phyloP scores from a whole-genome alignment of 2,888 invertebrate species.

The Blastobasis lacticolella region DNA sequence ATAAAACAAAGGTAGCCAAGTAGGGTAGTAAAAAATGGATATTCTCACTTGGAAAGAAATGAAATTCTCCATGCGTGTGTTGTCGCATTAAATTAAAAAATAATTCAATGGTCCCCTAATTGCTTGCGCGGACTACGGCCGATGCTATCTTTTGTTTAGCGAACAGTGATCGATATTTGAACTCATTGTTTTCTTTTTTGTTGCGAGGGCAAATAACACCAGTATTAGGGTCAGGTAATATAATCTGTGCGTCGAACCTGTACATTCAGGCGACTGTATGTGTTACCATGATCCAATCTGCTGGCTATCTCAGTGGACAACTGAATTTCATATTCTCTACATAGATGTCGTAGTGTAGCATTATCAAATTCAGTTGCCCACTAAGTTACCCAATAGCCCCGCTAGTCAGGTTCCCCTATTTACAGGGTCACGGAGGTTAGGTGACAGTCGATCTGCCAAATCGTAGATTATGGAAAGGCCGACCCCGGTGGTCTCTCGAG shows the following conservation, averaged over 20 bases:
- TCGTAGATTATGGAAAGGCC: too few relatives aligned
- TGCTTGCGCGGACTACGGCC: conserved; percentile 24
- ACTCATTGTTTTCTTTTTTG: conserved; percentile 25
- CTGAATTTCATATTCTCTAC: not conserved
- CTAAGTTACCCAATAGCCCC: too few relatives aligned
- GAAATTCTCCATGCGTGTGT: conserved; percentile 31
- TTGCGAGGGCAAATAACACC: conserved; percentile 15
- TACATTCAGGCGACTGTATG: not conserved
- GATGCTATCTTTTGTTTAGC: conserved; percentile 33
- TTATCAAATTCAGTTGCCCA: too few relatives aligned
- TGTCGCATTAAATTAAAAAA: conserved; percentile 42
- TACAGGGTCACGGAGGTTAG: too few relatives aligned
- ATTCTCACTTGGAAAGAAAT: conserved; percentile 25
- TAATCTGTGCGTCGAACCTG: not conserved
- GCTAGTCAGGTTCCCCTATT: too few relatives aligned
- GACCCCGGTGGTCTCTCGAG: too few relatives aligned
- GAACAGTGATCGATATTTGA: conserved; percentile 34
- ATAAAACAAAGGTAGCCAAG: too few relatives aligned
- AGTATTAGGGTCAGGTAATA: not conserved
- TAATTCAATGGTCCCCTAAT: conserved; percentile 35
- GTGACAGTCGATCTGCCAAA: too few relatives aligned
- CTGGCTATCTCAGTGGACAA: not conserved
- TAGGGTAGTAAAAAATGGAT: conserved; percentile 7
- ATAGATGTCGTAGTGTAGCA: too few relatives aligned
- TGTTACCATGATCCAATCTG: not conserved